phyloP scores from a whole-genome alignment of 2,888 invertebrate species.

The Euspilapteryx auroguttella region DNA sequence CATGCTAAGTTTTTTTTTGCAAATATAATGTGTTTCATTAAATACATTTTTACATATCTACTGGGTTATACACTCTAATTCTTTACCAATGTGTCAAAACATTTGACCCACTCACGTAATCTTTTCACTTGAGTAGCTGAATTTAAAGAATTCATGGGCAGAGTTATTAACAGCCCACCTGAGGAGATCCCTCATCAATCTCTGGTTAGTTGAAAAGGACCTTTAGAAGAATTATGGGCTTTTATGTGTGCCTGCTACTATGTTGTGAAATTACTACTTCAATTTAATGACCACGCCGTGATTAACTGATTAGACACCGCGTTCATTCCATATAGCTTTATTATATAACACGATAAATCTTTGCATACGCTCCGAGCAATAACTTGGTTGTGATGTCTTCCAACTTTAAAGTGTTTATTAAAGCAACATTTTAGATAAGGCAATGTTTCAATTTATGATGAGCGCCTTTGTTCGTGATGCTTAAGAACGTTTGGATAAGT shows the following conservation, averaged over 20 bases:
- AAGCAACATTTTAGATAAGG: constrained; percentile 7
- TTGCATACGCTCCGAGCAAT: constrained; percentile 10
- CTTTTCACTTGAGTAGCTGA: no score
- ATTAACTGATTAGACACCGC: constrained; percentile 47
- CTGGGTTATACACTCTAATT: constrained; percentile 14
- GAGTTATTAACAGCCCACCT: constrained; percentile 51
- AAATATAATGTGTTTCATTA: background rate
- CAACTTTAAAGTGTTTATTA: background rate
- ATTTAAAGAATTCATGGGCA: constrained; percentile 19
- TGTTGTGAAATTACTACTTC: constrained; percentile 50
- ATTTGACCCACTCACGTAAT: no score
- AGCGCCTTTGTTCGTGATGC: no score
- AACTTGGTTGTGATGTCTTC: background rate
- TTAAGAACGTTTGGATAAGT: no score
- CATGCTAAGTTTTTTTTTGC: no score
- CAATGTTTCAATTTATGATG: no score
- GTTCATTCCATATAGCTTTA: constrained; percentile 35
- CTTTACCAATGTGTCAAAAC: no score
- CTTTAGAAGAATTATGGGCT: constrained; percentile 11
- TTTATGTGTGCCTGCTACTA: constrained; percentile 47
- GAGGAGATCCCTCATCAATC: constrained; percentile 51
- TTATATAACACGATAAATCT: constrained; percentile 50
- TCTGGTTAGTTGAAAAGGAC: constrained; percentile 10
- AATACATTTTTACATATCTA: background rate
- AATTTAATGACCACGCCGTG: constrained; percentile 51